Base-by-base conservation (phyloP, 2,888 invertebrate genomes). In the Agrochola lota region DNA sequence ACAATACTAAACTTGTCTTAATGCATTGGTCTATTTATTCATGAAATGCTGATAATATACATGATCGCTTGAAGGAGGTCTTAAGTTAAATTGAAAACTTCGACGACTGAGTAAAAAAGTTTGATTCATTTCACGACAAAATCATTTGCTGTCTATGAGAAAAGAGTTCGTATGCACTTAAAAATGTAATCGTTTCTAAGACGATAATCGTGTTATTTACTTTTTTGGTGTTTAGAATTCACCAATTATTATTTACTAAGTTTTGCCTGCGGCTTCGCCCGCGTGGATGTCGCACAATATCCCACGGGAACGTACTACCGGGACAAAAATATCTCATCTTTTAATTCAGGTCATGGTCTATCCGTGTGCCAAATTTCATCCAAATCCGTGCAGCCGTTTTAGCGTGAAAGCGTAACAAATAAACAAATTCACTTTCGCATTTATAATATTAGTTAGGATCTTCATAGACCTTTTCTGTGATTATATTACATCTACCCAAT, bases 81-180 rank as follows among this genome's bases (percentile, higher is more conserved):
- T 85, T 70, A 91, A 92, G 87, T 92, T 91, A 90, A 90, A 93
- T 93, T 91, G 90, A 90, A 92, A 92, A 92, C 89, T 92, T 91
- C 74, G 85, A 80, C 85, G 82, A 71, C 17, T 67, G 43, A 9
- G 59, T 71, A n/a, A 57, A 59, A 71, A 74, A 83, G 79, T 90
- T 89, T 81, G 76, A 87, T 88, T 89, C 85, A 84, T 86, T 88
- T 90, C 85, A 86, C 77, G 57, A 72, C 73, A 78, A 74, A 67
- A 69, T 77, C 11, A 67, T 63, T 76, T 69, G 7, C 15, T 62
- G 59, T 52, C 55, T 20, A 66, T 4, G 40, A 20, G n/a, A 77
- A 71, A 79, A 71, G n/a, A 71, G 30, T 57, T 67, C 7, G 20
- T 46, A 40, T 57, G 63, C 30, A 57, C 23, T 40, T 66, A 12